Base-by-base conservation (phyloP, 2,113 vertebrate species). In the Nesospiza acunhae region DNA sequence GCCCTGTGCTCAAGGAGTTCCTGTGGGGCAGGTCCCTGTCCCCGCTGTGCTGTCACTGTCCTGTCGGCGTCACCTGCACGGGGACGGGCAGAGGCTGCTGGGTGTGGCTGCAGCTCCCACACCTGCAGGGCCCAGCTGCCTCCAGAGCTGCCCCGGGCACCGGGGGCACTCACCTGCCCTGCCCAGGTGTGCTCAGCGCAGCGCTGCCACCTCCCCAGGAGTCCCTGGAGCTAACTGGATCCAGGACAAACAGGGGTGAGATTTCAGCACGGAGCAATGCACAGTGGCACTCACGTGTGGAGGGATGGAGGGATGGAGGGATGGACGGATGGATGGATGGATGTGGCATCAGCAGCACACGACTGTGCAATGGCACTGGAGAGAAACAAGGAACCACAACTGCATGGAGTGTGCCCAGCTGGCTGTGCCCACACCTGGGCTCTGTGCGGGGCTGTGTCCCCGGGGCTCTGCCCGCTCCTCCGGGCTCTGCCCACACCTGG, bases 181-280 rank as follows among this genome's bases (percentile, higher is more conserved):
- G 1, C 46, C 11, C 26, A 20, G 37, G 22, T 17, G 53, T 46
- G 62, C 68, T 15, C 37, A 18, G 66, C 47, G 5, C 59, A 9
- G 21, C 42, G 1, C 63, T 24, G 41, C 4, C 75, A 17, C 64
- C 62, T 39, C 62, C 22, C 35, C 44, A 6, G 42, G 21, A 7
- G 12, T 5, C n/a, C 22, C 6, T 2, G 14, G n/a, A 41, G 56
- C n/a, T 35, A 2, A 2, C 6, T 10, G 56, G 22, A 24, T 47
- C 2, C 16, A 27, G 31, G 35, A 33, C 7, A 22, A 24, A 7
- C n/a, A 24, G 56, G 22, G n/a, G 9, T 7, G 56, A 16, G 14
- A 24, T 24, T 16, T 35, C 56, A 35, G n/a, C 56, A 10, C 1
- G 59, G 72, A 10, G 73, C 9, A 1, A 10, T 0, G 5, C 2